Percentiles rank a stretch among this genome's conserved stretches.
Evolutionary conservation across 1,140 invertebrate species (phyloP).

Genomic region (Eupristina koningsbergeri): DNA sequence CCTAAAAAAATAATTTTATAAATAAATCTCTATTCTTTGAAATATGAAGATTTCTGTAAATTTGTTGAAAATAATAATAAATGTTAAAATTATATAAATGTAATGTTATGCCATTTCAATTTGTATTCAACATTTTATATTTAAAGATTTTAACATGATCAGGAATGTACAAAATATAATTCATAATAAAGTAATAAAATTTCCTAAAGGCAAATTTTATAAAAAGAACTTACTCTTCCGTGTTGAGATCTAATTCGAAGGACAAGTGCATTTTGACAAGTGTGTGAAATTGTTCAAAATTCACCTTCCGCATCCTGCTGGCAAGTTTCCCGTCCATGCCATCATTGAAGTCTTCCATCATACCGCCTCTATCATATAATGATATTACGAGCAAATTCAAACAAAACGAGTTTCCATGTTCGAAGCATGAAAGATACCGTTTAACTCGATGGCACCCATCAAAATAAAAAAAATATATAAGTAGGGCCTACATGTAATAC

Average conservation of each 20-base stretch:
- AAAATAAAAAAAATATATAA: neutral
- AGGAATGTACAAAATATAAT: too few species aligned
- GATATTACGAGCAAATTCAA: neutral
- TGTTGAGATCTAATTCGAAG: slow-evolving; percentile 87
- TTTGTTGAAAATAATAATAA: too few species aligned
- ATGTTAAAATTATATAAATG: too few species aligned
- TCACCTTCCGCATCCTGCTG: slow-evolving; percentile 80
- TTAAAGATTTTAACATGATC: too few species aligned
- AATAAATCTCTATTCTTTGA: too few species aligned
- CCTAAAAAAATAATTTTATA: too few species aligned
- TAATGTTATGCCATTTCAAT: too few species aligned
- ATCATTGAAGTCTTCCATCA: slow-evolving; percentile 72
- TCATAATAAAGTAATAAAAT: too few species aligned
- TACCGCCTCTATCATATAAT: neutral
- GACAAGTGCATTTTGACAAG: slow-evolving; percentile 93
- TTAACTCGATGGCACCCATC: neutral
- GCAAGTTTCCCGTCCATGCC: slow-evolving; percentile 72
- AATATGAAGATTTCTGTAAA: too few species aligned
- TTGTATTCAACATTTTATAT: too few species aligned
- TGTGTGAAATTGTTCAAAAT: slow-evolving; percentile 89
- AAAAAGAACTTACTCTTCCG: slow-evolving; percentile 81
- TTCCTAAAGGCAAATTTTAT: slow-evolving; percentile 36
- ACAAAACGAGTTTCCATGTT: neutral
- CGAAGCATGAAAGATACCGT: neutral
- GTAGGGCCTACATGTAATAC: neutral